A percentile compares a stretch with the other conserved stretches of the same genome.
Evolutionary conservation across 2,888 invertebrate genomes (phyloP).

Genomic region (Agrochola macilenta): DNA sequence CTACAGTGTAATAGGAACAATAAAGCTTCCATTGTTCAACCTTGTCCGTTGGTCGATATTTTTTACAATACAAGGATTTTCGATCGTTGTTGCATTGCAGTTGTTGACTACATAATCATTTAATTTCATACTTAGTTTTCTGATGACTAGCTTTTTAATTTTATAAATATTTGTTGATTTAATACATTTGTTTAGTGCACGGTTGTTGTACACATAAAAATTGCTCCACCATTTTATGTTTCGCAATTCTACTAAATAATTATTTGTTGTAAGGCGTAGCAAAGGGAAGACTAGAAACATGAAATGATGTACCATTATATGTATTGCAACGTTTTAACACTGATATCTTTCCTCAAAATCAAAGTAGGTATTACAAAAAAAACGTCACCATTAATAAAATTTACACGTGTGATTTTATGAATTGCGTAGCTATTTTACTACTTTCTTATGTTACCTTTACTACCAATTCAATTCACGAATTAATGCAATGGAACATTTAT

Average conservation of each 20-base stretch:
- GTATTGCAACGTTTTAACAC: not conserved
- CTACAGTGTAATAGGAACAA: constrained; percentile 43
- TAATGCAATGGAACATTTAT: not conserved
- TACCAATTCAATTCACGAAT: not conserved
- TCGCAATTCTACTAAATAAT: constrained; percentile 68
- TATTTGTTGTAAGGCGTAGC: constrained; percentile 13
- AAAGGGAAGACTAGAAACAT: not conserved
- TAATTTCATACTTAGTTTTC: not conserved
- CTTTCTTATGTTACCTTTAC: not conserved
- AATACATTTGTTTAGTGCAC: not conserved
- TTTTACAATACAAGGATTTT: constrained; percentile 42
- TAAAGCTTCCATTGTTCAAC: constrained; percentile 82
- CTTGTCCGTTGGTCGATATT: constrained; percentile 79
- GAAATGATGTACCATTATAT: not conserved
- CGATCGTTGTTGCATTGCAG: not conserved
- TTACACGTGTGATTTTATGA: constrained; percentile 57
- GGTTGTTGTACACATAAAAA: constrained; percentile 44
- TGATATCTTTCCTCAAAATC: not conserved
- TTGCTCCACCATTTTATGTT: constrained; percentile 71
- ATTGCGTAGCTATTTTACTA: constrained; percentile 41
- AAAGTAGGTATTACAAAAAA: not conserved
- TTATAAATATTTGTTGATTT: not conserved
- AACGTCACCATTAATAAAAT: constrained; percentile 1
- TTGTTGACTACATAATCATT: not conserved
- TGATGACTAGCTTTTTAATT: not conserved